Evolutionary conservation across 2,113 vertebrate genomes (phyloP).

Genomic region (Leiothrix lutea): DNA sequence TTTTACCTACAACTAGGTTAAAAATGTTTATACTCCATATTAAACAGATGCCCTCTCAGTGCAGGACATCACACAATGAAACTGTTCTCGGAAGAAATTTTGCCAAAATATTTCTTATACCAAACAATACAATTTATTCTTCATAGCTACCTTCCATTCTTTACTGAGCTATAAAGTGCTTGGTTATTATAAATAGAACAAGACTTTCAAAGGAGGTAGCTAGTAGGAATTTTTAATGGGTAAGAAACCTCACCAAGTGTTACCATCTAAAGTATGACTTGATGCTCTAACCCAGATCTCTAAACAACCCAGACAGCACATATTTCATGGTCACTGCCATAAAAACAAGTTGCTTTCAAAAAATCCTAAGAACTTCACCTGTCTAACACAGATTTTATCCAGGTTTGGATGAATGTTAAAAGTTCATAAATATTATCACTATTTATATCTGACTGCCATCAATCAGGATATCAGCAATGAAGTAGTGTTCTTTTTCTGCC

Average conservation of each 20-base stretch:
- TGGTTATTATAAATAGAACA: constrained; percentile 17
- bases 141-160: constrained; percentile 28
- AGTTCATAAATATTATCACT: background rate
- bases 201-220: constrained; percentile 47
- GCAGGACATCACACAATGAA: background rate
- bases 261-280: background rate
- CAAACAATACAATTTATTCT: background rate
- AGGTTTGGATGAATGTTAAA: background rate
- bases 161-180: constrained; percentile 17
- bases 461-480: background rate
- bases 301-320: background rate
- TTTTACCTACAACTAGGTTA: background rate
- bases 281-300: background rate
- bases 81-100: background rate
- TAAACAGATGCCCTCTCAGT: background rate
- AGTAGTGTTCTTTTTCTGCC: background rate
- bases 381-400: background rate
- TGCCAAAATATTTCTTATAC: background rate
- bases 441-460: background rate
- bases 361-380: background rate
- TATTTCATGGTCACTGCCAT: background rate
- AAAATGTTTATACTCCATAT: background rate
- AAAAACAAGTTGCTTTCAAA: background rate
- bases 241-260: background rate
- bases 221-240: background rate